Evolutionary conservation across 2,797 vertebrate species (phyloP).

Genomic region (Myripristis jacobus): DNA sequence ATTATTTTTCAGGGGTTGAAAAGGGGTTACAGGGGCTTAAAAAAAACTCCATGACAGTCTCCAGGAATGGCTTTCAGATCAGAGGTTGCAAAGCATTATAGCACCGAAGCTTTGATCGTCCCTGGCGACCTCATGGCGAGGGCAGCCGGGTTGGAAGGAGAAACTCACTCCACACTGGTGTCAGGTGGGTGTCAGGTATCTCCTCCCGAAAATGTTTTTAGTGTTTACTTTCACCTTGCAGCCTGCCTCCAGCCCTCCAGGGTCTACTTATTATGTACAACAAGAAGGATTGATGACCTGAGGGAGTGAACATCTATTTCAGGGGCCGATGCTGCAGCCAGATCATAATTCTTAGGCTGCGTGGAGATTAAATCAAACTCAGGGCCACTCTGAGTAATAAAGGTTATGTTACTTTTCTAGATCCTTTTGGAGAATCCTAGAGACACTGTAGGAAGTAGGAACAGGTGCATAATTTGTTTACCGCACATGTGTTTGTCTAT

Average conservation of each 20-base stretch:
- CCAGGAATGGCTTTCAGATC: conserved; percentile 59
- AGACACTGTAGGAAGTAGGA: conserved; percentile 51
- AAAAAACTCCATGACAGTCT: conserved; percentile 36
- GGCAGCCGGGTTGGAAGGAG: conserved; percentile 30
- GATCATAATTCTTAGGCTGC: conserved; percentile 36
- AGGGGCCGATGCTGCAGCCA: conserved; percentile 44
- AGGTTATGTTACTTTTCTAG: conserved; percentile 30
- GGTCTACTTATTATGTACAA: conserved; percentile 66
- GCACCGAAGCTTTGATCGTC: conserved; percentile 52
- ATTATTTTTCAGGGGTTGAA: conserved; percentile 56
- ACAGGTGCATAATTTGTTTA: conserved; percentile 72
- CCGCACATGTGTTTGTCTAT: conserved; percentile 60
- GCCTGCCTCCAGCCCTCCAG: conserved; percentile 40
- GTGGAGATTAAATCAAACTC: conserved; percentile 49
- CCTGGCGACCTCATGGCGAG: conserved; percentile 10
- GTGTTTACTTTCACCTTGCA: conserved; percentile 63
- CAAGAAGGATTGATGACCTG: conserved; percentile 59
- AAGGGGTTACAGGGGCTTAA: conserved; percentile 25
- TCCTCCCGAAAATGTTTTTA: conserved; percentile 57
- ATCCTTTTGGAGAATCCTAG: conserved; percentile 16
- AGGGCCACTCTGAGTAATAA: conserved; percentile 23
- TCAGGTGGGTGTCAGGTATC: conserved; percentile 67
- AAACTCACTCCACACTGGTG: conserved; percentile 42
- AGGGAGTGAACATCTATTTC: conserved; percentile 45
- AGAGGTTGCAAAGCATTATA: conserved; percentile 27